Percentiles rank a stretch among this genome's conserved stretches.
phyloP scores from a whole-genome alignment of 2,888 invertebrate genomes.

The Thereva nobilitata region DNA sequence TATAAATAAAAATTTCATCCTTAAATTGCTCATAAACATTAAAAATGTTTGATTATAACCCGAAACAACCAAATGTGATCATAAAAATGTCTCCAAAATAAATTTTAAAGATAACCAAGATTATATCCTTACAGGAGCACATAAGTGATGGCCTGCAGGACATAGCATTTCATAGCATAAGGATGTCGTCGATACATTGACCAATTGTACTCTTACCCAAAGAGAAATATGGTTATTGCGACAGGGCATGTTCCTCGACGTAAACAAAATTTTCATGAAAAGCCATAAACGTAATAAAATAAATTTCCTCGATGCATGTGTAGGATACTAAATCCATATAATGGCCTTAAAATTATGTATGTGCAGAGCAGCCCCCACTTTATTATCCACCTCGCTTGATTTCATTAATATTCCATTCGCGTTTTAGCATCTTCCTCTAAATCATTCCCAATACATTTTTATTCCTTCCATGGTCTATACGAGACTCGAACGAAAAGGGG shows the following conservation, averaged over 20 bases:
- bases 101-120: no score
- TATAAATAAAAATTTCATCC: no score
- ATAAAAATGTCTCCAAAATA: no score
- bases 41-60: no score
- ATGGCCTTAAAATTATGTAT: slow-evolving; percentile 35
- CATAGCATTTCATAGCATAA: no score
- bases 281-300: slow-evolving; percentile 11
- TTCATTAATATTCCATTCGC: slow-evolving; percentile 39
- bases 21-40: no score
- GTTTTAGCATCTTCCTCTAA: slow-evolving; percentile 39
- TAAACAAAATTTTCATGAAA: slow-evolving; percentile 18
- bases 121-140: no score
- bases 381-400: slow-evolving; percentile 35
- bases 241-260: background rate
- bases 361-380: slow-evolving; percentile 29
- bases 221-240: no score
- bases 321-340: slow-evolving; percentile 32
- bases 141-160: no score
- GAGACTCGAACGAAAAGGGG: background rate
- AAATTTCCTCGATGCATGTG: background rate
- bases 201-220: no score
- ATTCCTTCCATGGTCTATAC: slow-evolving; percentile 28
- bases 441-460: slow-evolving; percentile 41
- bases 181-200: no score
- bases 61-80: no score